These are phyloP conservation scores for Oryzias celebensis DNA, from an alignment of 2,113 vertebrate species.

Conservation along the genomic window DNA sequence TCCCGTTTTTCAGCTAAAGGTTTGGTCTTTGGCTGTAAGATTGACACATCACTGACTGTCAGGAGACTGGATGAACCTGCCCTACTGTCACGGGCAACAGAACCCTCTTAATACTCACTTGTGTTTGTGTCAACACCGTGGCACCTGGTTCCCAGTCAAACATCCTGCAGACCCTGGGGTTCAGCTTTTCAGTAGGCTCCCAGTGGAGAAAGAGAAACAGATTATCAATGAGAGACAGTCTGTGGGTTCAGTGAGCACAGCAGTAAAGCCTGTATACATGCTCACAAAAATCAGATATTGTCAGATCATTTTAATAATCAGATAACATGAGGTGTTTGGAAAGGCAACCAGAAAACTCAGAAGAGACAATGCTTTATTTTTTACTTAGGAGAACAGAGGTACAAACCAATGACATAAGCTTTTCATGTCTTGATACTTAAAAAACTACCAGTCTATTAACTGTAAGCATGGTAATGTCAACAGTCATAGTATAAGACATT, in stretches of 20 bases:
- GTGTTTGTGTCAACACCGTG: constrained; percentile 35
- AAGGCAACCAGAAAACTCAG: too few species aligned
- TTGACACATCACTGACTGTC: constrained; percentile 39
- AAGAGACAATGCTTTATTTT: too few species aligned
- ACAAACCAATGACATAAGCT: too few species aligned
- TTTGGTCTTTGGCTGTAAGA: constrained; percentile 8
- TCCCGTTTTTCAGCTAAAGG: background rate
- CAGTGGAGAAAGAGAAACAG: constrained; percentile 11
- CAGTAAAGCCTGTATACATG: too few species aligned
- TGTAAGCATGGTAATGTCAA: too few species aligned
- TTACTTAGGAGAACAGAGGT: too few species aligned
- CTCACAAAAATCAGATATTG: too few species aligned
- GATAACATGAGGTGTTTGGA: too few species aligned
- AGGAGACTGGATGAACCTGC: constrained; percentile 18
- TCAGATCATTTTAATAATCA: too few species aligned
- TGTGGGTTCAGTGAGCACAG: constrained; percentile 4
- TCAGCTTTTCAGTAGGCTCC: constrained; percentile 25
- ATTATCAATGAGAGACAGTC: constrained; percentile 19
- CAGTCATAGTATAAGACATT: too few species aligned
- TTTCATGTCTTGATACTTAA: too few species aligned
- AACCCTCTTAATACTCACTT: constrained; percentile 25
- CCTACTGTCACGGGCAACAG: constrained; percentile 25
- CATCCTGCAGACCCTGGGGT: constrained; percentile 15
- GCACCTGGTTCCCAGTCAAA: constrained; percentile 33
- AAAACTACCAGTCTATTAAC: too few species aligned